Base-by-base conservation (phyloP, 2,113 vertebrate genomes). In the Sterrhoptilus dennistouni region DNA sequence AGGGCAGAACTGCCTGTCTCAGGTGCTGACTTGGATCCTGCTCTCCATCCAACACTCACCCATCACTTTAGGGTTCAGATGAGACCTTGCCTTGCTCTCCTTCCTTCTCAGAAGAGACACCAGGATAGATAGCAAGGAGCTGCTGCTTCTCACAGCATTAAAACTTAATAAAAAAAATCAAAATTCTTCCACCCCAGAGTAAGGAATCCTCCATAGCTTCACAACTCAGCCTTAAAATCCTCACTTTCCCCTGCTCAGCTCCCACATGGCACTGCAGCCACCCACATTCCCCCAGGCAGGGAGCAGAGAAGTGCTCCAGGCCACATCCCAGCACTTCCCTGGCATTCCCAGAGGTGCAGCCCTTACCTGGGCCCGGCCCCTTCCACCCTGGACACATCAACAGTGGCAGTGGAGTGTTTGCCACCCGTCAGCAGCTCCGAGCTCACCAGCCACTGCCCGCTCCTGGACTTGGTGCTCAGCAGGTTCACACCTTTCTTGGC, bases 401-500 rank as follows among this genome's bases (percentile, higher is more conserved):
- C 98, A 0, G 99, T 99, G 85, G 99, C 99, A 1, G 99, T 99
- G 84, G 99, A 99, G 93, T 99, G 99, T 91, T 99, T 99, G 94
- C 99, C 99, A 0, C 99, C 99, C 0, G 98, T 99, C 96, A 99
- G 98, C 70, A 99, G 98, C 96, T 99, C 99, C 2, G 98, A 99
- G 83, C 98, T 99, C 96, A 99, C 98, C 14, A 98, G 98, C 99
- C 99, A 99, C 96, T 99, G 98, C 76, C 98, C 95, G 17, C 97
- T 99, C 97, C 98, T 98, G 0, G 99, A 98, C 93, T 98, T 98
- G 89, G 99, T 99, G 91, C 98, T 98, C 16, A 99, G 98, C 91
- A 99, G 98, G 96, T 99, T 99, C 93, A 99, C 99, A 0, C 99
- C 99, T 66, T 99, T 99, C 98, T 99, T 99, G 36, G 99, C 99